A percentile compares a stretch with the other conserved stretches of the same genome.
Conservation (phyloP, 2,888 invertebrate genomes). For the Ochropleura leucogaster region DNA sequence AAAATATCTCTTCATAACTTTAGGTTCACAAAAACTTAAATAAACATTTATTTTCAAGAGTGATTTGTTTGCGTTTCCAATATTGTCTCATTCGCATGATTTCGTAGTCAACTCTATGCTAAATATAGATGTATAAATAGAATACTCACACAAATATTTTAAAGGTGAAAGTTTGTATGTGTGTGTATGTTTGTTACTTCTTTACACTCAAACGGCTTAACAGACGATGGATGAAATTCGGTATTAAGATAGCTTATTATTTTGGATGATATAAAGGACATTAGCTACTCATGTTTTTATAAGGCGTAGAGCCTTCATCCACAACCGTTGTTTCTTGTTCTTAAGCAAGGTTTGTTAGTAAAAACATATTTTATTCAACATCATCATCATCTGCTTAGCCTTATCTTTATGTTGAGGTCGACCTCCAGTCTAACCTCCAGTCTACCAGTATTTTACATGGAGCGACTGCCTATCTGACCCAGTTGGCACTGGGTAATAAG, state of each 20-base stretch:
- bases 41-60: background rate
- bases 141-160: too few relatives aligned
- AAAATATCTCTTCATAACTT: background rate
- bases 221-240: too few relatives aligned
- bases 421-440: too few relatives aligned
- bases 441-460: too few relatives aligned
- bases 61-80: conserved; percentile 2
- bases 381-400: background rate
- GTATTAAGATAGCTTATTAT: too few relatives aligned
- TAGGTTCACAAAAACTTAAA: background rate
- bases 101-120: background rate
- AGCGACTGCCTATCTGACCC: too few relatives aligned
- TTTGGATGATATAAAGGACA: too few relatives aligned
- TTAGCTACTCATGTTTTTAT: background rate
- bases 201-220: too few relatives aligned
- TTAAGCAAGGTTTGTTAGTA: background rate
- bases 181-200: too few relatives aligned
- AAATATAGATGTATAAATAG: background rate
- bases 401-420: too few relatives aligned
- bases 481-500: too few relatives aligned
- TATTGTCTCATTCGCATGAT: conserved; percentile 1
- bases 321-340: background rate
- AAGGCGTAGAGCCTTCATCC: background rate
- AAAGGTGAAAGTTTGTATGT: too few relatives aligned
- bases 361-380: background rate